phyloP scores from a whole-genome alignment of 1,140 invertebrate species.

The Cepaea nemoralis region DNA sequence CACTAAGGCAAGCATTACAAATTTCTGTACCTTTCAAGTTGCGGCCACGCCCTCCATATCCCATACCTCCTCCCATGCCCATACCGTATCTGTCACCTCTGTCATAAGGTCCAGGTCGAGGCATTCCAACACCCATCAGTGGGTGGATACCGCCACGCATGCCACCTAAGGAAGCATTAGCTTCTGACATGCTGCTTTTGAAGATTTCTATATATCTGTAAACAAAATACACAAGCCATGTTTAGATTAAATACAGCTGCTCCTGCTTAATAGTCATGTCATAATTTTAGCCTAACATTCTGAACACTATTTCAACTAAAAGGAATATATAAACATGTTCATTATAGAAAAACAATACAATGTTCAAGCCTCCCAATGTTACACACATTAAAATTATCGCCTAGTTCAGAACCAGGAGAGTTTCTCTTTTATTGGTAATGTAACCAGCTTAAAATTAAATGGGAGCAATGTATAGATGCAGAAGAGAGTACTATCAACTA shows the following conservation, averaged over 20 bases:
- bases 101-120: slow-evolving; percentile 86
- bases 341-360: too few species aligned
- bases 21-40: slow-evolving; percentile 76
- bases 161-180: slow-evolving; percentile 77
- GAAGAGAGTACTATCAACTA: too few species aligned
- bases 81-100: slow-evolving; percentile 69
- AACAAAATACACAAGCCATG: background rate
- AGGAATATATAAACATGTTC: too few species aligned
- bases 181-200: slow-evolving; percentile 86
- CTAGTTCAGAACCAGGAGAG: too few species aligned
- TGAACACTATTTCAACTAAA: too few species aligned
- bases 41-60: slow-evolving; percentile 71
- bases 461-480: too few species aligned
- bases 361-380: too few species aligned
- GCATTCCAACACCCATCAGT: slow-evolving; percentile 71
- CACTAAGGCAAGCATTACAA: too few species aligned
- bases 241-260: background rate
- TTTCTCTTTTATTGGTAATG: too few species aligned
- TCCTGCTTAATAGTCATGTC: background rate
- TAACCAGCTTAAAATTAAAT: too few species aligned
- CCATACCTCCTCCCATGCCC: slow-evolving; percentile 54
- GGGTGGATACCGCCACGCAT: slow-evolving; percentile 55
- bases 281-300: too few species aligned
- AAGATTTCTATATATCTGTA: slow-evolving; percentile 95
- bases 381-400: too few species aligned